Evolutionary conservation across 23 tunicate genomes (phyloP).

Genomic region (Clavelina lepadiformis): DNA sequence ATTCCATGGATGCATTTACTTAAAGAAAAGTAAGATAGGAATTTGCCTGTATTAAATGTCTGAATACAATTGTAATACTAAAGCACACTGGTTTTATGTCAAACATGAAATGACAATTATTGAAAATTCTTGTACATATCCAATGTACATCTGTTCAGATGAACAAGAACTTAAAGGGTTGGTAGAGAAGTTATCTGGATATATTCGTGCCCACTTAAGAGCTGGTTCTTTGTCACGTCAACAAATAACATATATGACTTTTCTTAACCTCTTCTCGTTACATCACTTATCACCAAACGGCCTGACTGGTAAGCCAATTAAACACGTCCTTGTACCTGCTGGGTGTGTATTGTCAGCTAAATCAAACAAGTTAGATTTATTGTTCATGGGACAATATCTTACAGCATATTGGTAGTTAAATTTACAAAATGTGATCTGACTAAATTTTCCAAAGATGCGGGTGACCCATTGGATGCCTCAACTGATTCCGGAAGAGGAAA

Average conservation of each 20-base stretch:
- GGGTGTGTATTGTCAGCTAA: too few relatives aligned
- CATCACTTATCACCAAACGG: constrained; percentile 63
- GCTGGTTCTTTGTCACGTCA: constrained; percentile 75
- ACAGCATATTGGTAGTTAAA: too few relatives aligned
- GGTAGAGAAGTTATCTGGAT: constrained; percentile 58
- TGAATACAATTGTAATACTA: not conserved
- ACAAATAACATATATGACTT: constrained; percentile 81
- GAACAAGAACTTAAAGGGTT: constrained; percentile 42
- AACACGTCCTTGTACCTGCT: not conserved
- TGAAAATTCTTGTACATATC: too few relatives aligned
- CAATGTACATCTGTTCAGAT: too few relatives aligned
- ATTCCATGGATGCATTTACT: constrained; percentile 88
- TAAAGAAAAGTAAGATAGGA: constrained; percentile 55
- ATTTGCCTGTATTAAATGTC: not conserved
- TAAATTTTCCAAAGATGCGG: not conserved
- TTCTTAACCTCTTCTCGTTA: constrained; percentile 75
- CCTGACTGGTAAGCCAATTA: constrained; percentile 28
- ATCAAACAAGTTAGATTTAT: too few relatives aligned
- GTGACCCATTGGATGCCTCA: not conserved
- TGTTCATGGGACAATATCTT: too few relatives aligned
- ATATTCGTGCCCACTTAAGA: constrained; percentile 62
- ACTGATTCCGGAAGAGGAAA: not conserved
- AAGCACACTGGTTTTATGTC: too few relatives aligned
- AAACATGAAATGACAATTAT: too few relatives aligned
- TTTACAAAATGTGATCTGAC: too few relatives aligned